These are phyloP conservation scores for Channa striata DNA, from an alignment of 2,797 vertebrate genomes.

Conservation along the genomic window DNA sequence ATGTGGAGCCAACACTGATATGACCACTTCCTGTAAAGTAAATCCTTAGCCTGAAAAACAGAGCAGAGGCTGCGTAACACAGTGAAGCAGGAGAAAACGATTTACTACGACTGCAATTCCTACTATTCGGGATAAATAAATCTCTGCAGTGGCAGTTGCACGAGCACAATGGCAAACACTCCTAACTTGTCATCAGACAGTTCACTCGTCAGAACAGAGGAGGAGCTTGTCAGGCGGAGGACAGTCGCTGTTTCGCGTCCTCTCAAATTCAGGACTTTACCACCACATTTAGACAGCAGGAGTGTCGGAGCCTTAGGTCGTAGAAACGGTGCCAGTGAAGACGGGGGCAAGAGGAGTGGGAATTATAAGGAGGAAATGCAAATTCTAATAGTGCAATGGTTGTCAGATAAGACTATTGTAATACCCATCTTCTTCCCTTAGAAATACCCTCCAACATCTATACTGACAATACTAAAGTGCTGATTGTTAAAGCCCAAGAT, in stretches of 20 bases:
- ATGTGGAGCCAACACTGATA: constrained; percentile 37
- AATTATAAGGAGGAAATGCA: constrained; percentile 51
- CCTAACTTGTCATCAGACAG: constrained; percentile 9
- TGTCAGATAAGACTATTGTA: constrained; percentile 58
- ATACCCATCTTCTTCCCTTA: constrained; percentile 49
- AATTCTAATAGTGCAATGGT: constrained; percentile 71
- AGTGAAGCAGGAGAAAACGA: constrained; percentile 49
- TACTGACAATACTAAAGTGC: constrained; percentile 83
- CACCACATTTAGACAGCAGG: neutral
- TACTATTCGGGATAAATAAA: constrained; percentile 22
- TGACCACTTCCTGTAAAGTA: constrained; percentile 29
- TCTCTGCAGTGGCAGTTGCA: constrained; percentile 47
- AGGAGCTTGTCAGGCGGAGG: neutral
- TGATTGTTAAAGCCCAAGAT: constrained; percentile 73
- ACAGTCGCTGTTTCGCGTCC: neutral
- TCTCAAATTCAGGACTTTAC: constrained; percentile 10
- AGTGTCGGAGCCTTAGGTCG: constrained; percentile 24
- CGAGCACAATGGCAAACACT: constrained; percentile 27
- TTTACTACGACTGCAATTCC: constrained; percentile 35
- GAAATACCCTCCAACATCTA: constrained; percentile 51
- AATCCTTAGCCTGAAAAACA: constrained; percentile 20
- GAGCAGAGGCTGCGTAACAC: constrained; percentile 38
- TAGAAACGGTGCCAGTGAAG: constrained; percentile 57
- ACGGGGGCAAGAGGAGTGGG: constrained; percentile 50
- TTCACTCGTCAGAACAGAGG: constrained; percentile 23